Evolutionary conservation across 2,113 vertebrate species (phyloP).

Genomic region (Dicerorhinus sumatrensis): DNA sequence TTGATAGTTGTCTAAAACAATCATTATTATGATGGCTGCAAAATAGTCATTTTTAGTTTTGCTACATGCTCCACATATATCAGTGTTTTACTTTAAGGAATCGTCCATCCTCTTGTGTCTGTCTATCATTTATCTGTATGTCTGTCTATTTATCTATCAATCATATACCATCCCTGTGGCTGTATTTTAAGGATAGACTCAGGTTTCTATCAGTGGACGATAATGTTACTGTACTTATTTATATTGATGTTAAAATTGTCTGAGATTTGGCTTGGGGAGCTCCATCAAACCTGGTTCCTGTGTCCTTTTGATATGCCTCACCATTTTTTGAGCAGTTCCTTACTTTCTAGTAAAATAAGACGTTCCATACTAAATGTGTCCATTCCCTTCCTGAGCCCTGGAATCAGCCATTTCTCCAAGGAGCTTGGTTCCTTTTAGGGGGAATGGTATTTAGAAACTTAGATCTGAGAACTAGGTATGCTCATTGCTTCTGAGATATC

Average conservation of each 20-base stretch:
- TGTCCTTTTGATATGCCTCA: background rate
- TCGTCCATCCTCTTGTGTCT: background rate
- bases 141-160: background rate
- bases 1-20: background rate
- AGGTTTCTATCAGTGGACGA: background rate
- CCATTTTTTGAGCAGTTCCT: background rate
- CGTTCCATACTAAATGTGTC: background rate
- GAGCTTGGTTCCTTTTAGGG: background rate
- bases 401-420: background rate
- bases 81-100: background rate
- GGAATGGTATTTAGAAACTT: background rate
- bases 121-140: background rate
- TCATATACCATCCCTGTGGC: background rate
- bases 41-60: background rate
- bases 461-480: background rate
- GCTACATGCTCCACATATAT: background rate
- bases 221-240: background rate
- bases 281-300: background rate
- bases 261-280: background rate
- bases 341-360: slow-evolving; percentile 2
- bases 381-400: background rate
- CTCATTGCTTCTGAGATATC: background rate
- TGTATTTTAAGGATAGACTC: background rate
- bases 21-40: background rate
- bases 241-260: background rate